Evolutionary conservation across 1,140 invertebrate genomes (phyloP).

Genomic region (Phymastichus coffea): DNA sequence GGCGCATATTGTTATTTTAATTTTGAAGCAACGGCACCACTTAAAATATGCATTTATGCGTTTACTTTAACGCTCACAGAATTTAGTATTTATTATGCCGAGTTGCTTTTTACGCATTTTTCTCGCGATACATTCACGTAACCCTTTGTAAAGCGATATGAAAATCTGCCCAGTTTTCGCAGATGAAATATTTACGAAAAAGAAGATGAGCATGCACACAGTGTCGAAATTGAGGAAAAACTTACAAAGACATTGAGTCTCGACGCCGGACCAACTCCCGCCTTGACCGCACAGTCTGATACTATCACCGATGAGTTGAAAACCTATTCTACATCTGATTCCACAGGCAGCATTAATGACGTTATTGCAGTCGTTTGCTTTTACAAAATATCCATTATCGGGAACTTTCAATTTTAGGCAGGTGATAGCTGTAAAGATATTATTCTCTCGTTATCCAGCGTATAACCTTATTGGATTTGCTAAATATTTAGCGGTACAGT

Average conservation of each 20-base stretch:
- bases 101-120: too few species aligned
- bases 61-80: too few species aligned
- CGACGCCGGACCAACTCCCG: slow-evolving; percentile 67
- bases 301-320: slow-evolving; percentile 64
- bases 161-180: too few species aligned
- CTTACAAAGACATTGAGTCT: slow-evolving; percentile 64
- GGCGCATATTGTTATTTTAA: too few species aligned
- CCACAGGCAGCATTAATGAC: slow-evolving; percentile 73
- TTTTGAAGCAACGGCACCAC: too few species aligned
- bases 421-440: slow-evolving; percentile 58
- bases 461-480: background rate
- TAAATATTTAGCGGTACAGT: too few species aligned
- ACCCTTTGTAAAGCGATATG: too few species aligned
- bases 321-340: slow-evolving; percentile 67
- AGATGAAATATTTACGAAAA: too few species aligned
- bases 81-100: background rate
- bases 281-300: slow-evolving; percentile 66
- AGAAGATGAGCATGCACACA: too few species aligned
- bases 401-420: slow-evolving; percentile 64
- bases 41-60: too few species aligned
- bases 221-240: too few species aligned
- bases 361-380: slow-evolving; percentile 61
- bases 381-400: slow-evolving; percentile 69
- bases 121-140: too few species aligned
- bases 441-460: background rate